phyloP scores from a whole-genome alignment of 2,888 invertebrate genomes.

The Xestia c-nigrum region DNA sequence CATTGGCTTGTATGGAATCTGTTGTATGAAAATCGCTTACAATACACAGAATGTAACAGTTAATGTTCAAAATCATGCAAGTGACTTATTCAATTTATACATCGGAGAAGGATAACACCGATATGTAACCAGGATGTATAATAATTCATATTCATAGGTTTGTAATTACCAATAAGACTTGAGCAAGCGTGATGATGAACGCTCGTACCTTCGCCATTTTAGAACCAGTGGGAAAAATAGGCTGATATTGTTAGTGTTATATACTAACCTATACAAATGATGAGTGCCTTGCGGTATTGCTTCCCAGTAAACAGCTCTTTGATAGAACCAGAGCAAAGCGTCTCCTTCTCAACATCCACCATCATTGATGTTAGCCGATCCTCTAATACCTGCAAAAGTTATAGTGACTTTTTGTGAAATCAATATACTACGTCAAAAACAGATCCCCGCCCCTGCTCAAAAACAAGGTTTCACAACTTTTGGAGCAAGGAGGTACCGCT shows the following conservation, averaged over 20 bases:
- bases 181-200: neutral
- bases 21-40: too few relatives aligned
- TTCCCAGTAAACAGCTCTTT: slow-evolving; percentile 86
- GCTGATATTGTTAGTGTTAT: neutral
- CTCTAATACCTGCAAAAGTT: slow-evolving; percentile 74
- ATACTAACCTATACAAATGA: slow-evolving; percentile 80
- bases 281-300: slow-evolving; percentile 86
- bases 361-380: slow-evolving; percentile 76
- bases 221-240: neutral
- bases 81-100: neutral
- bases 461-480: too few relatives aligned
- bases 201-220: too few relatives aligned
- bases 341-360: slow-evolving; percentile 85
- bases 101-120: neutral
- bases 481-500: too few relatives aligned
- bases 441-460: too few relatives aligned
- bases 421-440: neutral
- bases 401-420: neutral
- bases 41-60: neutral
- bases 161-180: neutral
- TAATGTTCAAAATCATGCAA: neutral
- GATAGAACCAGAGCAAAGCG: slow-evolving; percentile 82
- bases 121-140: neutral
- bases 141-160: neutral
- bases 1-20: neutral